Evolutionary conservation across 2,888 invertebrate genomes (phyloP).

Genomic region (Polymixis flavicincta): DNA sequence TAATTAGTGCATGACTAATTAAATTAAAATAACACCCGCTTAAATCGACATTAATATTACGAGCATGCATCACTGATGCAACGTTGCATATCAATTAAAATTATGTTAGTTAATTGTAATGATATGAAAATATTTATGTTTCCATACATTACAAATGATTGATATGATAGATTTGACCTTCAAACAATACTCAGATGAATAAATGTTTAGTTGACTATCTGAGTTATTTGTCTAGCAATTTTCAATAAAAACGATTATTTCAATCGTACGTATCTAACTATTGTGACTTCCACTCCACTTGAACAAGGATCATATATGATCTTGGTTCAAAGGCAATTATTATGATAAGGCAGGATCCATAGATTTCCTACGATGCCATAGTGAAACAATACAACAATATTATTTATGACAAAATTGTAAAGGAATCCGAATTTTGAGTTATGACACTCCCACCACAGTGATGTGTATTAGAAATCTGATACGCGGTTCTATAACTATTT

Average conservation of each 20-base stretch:
- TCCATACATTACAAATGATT: not conserved
- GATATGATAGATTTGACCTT: constrained; percentile 16
- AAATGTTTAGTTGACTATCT: not conserved
- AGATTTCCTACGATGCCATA: not conserved
- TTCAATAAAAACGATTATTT: not conserved
- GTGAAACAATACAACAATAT: not conserved
- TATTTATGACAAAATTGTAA: not conserved
- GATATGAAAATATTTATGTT: not conserved
- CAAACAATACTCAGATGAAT: not conserved
- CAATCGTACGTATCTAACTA: not conserved
- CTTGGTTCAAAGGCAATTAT: constrained; percentile 5
- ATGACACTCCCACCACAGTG: not conserved
- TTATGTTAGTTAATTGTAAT: not conserved
- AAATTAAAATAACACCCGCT: not conserved
- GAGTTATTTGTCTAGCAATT: not conserved
- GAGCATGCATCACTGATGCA: not conserved
- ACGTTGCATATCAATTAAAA: constrained; percentile 8
- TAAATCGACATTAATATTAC: not conserved
- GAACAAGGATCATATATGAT: not conserved
- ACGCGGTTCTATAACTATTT: not conserved
- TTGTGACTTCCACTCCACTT: not conserved
- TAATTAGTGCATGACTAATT: not conserved
- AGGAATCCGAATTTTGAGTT: not conserved
- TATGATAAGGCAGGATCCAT: not conserved
- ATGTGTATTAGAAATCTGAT: not conserved